Conservation (phyloP, 92 coral and sea anemone genomes). For the Pocillopora meandrina region DNA sequence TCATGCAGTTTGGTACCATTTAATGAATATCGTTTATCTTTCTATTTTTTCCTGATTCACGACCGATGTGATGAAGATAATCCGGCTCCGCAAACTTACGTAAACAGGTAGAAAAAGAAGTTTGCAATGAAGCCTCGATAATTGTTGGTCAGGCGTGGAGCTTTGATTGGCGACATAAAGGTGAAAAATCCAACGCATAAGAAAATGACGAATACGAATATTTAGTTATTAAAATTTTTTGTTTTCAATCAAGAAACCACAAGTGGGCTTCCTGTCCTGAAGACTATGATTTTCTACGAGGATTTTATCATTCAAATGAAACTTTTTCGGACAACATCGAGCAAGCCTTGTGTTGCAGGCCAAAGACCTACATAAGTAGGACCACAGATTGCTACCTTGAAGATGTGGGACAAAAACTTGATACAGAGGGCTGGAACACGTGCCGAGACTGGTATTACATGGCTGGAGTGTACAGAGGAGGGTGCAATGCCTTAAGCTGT, state of each 20-base stretch:
- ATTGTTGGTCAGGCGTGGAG: too few relatives aligned
- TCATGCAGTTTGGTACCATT: too few relatives aligned
- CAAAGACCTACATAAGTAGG: constrained; percentile 48
- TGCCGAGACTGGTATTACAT: constrained; percentile 50
- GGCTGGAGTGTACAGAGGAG: constrained; percentile 60
- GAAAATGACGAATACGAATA: background rate
- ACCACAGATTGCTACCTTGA: constrained; percentile 39
- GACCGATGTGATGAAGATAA: too few relatives aligned
- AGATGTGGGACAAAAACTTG: constrained; percentile 10
- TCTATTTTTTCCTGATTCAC: too few relatives aligned
- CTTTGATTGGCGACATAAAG: background rate
- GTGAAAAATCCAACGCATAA: background rate
- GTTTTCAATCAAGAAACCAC: constrained; percentile 5
- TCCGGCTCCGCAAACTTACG: too few relatives aligned
- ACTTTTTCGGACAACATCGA: constrained; percentile 50
- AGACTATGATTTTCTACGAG: constrained; percentile 54
- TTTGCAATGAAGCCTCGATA: too few relatives aligned
- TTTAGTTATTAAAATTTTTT: background rate
- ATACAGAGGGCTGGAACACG: constrained; percentile 21
- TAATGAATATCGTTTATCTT: too few relatives aligned
- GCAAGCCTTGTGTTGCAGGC: constrained; percentile 68
- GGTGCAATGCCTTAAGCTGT: constrained; percentile 49
- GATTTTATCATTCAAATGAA: constrained; percentile 37
- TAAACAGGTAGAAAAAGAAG: too few relatives aligned
- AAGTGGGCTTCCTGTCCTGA: constrained; percentile 61